These are phyloP conservation scores for Martes martes DNA, from an alignment of 2,113 vertebrate species.

Conservation along the genomic window DNA sequence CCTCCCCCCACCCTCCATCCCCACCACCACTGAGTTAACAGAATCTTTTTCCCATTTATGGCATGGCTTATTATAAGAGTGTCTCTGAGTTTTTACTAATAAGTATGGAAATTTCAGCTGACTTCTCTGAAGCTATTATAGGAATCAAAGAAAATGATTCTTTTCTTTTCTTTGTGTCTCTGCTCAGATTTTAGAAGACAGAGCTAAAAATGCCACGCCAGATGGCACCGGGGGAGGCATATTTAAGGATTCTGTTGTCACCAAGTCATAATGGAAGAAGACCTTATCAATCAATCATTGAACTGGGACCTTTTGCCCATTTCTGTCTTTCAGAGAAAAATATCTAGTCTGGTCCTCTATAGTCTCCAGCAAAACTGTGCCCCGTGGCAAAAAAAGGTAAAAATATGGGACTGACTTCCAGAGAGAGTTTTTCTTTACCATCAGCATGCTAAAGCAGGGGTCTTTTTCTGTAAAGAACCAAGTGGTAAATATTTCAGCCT, in stretches of 20 bases:
- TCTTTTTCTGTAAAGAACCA: not conserved
- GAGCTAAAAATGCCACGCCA: conserved; percentile 23
- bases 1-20: too few species aligned
- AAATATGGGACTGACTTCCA: not conserved
- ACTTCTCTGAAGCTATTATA: not conserved
- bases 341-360: not conserved
- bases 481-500: not conserved
- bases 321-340: conserved; percentile 20
- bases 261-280: not conserved
- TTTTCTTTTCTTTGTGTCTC: conserved; percentile 18
- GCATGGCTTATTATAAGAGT: not conserved
- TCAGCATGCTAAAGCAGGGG: not conserved
- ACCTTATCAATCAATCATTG: not conserved
- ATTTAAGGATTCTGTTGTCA: not conserved
- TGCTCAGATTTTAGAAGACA: conserved; percentile 13
- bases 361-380: conserved; percentile 2
- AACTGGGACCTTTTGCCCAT: not conserved
- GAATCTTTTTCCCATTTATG: not conserved
- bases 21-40: not conserved
- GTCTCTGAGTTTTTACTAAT: not conserved
- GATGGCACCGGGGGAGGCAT: not conserved
- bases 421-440: not conserved
- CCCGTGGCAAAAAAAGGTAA: not conserved
- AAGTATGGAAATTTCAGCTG: not conserved
- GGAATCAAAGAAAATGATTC: not conserved